These are phyloP conservation scores for Helogale parvula DNA, from an alignment of 2,113 vertebrate species.

Conservation along the genomic window DNA sequence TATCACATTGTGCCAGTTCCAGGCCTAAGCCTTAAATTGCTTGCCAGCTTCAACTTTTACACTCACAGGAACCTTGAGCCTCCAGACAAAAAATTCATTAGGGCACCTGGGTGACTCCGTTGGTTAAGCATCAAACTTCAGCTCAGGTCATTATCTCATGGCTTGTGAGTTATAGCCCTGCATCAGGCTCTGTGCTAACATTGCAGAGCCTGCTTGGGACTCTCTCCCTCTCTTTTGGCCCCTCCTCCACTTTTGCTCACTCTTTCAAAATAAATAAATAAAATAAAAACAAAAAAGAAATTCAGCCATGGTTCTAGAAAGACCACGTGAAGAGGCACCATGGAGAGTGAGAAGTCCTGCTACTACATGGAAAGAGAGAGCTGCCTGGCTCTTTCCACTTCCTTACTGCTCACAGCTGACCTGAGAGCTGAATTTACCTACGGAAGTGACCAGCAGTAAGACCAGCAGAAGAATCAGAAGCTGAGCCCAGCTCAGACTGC, in stretches of 20 bases:
- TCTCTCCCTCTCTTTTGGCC: too few species aligned
- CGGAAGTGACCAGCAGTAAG: neutral
- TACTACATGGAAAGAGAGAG: neutral
- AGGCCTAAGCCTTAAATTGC: neutral
- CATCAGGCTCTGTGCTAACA: too few species aligned
- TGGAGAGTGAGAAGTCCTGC: neutral
- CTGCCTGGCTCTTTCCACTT: neutral
- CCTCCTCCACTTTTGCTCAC: too few species aligned
- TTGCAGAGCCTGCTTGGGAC: too few species aligned
- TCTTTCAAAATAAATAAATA: too few species aligned
- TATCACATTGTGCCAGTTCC: neutral
- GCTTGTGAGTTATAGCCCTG: too few species aligned
- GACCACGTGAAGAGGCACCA: neutral
- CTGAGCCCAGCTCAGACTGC: neutral
- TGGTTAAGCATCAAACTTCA: too few species aligned
- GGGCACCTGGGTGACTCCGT: too few species aligned
- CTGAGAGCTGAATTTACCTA: neutral
- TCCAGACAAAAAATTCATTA: neutral
- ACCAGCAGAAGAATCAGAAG: neutral
- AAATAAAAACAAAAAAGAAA: neutral
- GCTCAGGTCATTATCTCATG: too few species aligned
- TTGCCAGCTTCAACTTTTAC: neutral
- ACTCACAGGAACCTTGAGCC: neutral
- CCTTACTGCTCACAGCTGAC: neutral
- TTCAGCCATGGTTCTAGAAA: neutral